Evolutionary conservation across 2,888 invertebrate species (phyloP), one percentile per base, ranked within the genome.

Genomic region (Danaus chrysippus): DNA sequence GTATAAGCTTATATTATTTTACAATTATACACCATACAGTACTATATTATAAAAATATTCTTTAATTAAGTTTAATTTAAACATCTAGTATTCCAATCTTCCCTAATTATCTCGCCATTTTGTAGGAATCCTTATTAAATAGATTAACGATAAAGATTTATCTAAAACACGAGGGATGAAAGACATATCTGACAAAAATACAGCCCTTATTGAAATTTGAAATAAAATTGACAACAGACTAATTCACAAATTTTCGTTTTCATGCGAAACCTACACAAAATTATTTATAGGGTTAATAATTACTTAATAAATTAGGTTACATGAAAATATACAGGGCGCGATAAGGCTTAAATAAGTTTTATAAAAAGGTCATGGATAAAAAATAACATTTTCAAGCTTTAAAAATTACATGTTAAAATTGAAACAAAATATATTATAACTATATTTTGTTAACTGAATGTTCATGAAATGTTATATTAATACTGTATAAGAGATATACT

Each of bases 201-300:
- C 80, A 86, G 79, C 84, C 76, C 87, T 88, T 84, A 86, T 82
- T 72, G 66, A 63, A 70, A 66, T 63, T 63, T 66, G 57, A 63
- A 65, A 64, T 60, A 53, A 60, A 69, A 72, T 59, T 64, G 61
- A 69, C 65, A 63, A 68, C 57, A 63, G 63, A 61, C 70, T 71
- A 72, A 69, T 54, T 69, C 70, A 67, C 42, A 42, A 61, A 56
- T n/a, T 72, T 88, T 90, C 89, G 89, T 88, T 90, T 83, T 74
- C 81, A 76, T 86, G 86, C 89, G 89, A 90, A 90, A 90, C 89
- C 89, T 87, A 79, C 85, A 81, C 74, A 77, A 84, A 87, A 83
- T 78, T 86, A 84, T 83, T 71, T 80, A 79, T 83, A 83, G 80
- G 83, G 79, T 80, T 81, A 81, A 84, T 78, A 78, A 77, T 77